A percentile compares a stretch with the other conserved stretches of the same genome.
Conservation (phyloP, 2,113 vertebrate genomes). For the Pogonocichla stellata region DNA sequence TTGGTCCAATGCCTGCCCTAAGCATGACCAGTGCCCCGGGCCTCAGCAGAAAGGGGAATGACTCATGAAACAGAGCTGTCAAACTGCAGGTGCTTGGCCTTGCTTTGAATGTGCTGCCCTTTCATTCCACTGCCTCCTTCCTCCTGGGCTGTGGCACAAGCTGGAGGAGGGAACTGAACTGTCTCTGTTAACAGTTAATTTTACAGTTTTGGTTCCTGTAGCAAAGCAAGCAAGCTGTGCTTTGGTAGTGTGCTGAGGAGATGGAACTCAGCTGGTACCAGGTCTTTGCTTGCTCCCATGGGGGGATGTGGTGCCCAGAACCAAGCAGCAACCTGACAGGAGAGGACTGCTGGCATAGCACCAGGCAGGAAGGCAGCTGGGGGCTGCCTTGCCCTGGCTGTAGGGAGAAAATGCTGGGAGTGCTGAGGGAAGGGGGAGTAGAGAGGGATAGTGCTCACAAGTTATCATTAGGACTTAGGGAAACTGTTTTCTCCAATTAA, state of each 20-base stretch:
- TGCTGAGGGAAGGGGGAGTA: accelerated
- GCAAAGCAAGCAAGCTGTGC: not conserved
- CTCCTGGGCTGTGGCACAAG: not conserved
- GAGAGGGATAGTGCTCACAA: not conserved
- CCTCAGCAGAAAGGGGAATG: not conserved
- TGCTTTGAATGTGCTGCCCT: not conserved
- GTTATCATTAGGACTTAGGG: not conserved
- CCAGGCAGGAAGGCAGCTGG: accelerated
- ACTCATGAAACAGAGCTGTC: not conserved
- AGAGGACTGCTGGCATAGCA: not conserved
- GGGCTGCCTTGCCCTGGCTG: not conserved
- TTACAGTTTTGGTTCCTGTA: not conserved
- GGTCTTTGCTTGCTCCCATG: not conserved
- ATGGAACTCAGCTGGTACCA: not conserved
- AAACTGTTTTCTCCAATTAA: not conserved
- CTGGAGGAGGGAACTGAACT: not conserved
- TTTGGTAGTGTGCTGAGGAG: not conserved
- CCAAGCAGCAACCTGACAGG: not conserved
- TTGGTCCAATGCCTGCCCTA: not conserved
- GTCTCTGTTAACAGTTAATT: not conserved
- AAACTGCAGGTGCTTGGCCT: not conserved
- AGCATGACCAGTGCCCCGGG: not conserved
- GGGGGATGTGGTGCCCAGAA: not conserved
- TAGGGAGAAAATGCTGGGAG: not conserved
- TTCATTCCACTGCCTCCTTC: not conserved